These are phyloP conservation scores for Lasioglossum morio DNA, from an alignment of 2,888 invertebrate species.

Conservation along the genomic window DNA sequence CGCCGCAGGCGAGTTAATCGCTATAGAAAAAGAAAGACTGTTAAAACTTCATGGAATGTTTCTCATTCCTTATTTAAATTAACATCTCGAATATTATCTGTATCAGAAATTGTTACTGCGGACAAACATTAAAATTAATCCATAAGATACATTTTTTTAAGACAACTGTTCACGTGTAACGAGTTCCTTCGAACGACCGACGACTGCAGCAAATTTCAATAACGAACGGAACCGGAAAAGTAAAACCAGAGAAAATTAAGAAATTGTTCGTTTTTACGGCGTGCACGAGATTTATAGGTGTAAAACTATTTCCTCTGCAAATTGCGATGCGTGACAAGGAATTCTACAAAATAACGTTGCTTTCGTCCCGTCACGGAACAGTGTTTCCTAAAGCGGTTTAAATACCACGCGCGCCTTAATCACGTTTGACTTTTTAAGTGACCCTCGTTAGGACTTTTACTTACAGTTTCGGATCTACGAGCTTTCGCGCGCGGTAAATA, in stretches of 20 bases:
- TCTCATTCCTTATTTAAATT: neutral
- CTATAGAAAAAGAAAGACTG: neutral
- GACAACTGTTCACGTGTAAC: neutral
- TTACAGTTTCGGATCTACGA: constrained; percentile 45
- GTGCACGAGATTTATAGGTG: constrained; percentile 1
- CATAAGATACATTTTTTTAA: neutral
- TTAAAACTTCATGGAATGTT: neutral
- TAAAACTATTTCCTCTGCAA: constrained; percentile 22
- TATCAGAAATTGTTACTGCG: neutral
- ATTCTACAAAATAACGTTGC: constrained; percentile 23
- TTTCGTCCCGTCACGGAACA: constrained; percentile 27
- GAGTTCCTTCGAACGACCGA: neutral
- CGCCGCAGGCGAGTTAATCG: constrained; percentile 5
- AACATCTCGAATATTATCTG: neutral
- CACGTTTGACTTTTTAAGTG: constrained; percentile 58
- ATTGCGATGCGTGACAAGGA: constrained; percentile 53
- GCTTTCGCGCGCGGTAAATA: constrained; percentile 5
- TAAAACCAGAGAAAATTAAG: neutral
- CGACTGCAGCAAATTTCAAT: neutral
- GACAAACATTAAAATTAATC: neutral
- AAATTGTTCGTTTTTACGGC: neutral
- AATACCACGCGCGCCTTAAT: constrained; percentile 53
- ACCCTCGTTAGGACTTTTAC: constrained; percentile 43
- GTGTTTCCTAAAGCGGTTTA: constrained; percentile 40
- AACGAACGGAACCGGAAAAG: neutral